Base-by-base conservation (phyloP, 2,113 vertebrate species). In the Colistium nudipinnis region DNA sequence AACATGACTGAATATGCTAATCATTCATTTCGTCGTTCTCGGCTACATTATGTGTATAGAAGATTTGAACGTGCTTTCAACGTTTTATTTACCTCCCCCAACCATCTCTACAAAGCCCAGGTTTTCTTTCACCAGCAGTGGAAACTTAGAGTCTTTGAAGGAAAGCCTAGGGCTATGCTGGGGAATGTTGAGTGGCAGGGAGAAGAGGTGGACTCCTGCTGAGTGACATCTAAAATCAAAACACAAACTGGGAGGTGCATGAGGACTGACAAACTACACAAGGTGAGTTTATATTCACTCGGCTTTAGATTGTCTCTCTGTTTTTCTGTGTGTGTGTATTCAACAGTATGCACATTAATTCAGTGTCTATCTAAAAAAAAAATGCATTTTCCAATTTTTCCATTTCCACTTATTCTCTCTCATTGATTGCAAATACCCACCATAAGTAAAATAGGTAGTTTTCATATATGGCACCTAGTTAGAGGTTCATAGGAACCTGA, bases 101-200 rank as follows among this genome's bases (percentile, higher is more conserved):
- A 59, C 76, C n/a, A 76, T 67, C 11, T 67, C 10, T 60, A 47
- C 25, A 81, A 75, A 70, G 33, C 44, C 54, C 14, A 39, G 17
- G 12, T n/a, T 35, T 70, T 60, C 52, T 72, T 51, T 53, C 16
- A 27, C 14, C 41, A 59, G 68, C 36, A 59, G 36, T 74, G 10
- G 25, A 59, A 38, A 35, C 14, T 17, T 59, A 53, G 12, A 25
- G n/a, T 54, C 53, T 74, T 60, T 71, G 27, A 81, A 52, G 55
- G 24, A 38, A 62, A 64, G 28, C 64, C 48, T 19, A 30, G 25
- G 43, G 49, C 45, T 45, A 41, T 7, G 4, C n/a, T 51, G 51
- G 30, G 22, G 61, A 64, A 44, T 48, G 67, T 12, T 81, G 82
- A 87, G 49, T 80, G 87, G 65, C 74, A 70, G 74, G 57, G 38